These are phyloP conservation scores for Pseudorectes ferrugineus DNA, from an alignment of 2,113 vertebrate species.

Conservation along the genomic window DNA sequence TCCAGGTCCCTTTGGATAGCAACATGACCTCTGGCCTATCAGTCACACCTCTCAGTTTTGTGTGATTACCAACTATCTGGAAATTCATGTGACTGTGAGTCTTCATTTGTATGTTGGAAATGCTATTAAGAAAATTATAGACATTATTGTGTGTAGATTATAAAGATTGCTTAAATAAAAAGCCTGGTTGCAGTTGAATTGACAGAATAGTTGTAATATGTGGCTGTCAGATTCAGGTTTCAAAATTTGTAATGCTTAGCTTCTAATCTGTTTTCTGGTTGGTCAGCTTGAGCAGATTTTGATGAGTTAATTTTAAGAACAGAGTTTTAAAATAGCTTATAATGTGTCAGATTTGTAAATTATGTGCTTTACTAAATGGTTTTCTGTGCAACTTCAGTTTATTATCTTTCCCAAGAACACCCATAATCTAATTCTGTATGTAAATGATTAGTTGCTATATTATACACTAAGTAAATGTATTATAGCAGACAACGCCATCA, in stretches of 20 bases:
- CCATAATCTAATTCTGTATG: not conserved
- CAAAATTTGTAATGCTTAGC: not conserved
- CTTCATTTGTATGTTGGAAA: not conserved
- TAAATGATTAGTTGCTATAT: not conserved
- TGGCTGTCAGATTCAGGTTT: not conserved
- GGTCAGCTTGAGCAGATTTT: not conserved
- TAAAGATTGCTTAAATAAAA: not conserved
- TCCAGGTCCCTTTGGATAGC: not conserved
- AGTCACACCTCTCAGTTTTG: not conserved
- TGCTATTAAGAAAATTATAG: not conserved
- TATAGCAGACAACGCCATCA: rapidly evolving
- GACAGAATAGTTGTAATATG: not conserved
- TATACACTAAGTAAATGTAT: not conserved
- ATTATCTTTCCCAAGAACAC: not conserved
- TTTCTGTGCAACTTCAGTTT: not conserved
- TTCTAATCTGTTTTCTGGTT: not conserved
- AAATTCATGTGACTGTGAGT: not conserved
- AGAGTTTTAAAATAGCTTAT: not conserved
- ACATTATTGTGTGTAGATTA: not conserved
- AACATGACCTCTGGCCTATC: too few species aligned
- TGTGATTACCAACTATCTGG: not conserved
- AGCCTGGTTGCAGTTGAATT: not conserved
- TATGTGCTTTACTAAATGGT: not conserved
- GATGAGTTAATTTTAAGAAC: not conserved
- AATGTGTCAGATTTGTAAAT: not conserved